phyloP scores from a whole-genome alignment of 2,888 invertebrate genomes.

The Drosophila peninsularis region DNA sequence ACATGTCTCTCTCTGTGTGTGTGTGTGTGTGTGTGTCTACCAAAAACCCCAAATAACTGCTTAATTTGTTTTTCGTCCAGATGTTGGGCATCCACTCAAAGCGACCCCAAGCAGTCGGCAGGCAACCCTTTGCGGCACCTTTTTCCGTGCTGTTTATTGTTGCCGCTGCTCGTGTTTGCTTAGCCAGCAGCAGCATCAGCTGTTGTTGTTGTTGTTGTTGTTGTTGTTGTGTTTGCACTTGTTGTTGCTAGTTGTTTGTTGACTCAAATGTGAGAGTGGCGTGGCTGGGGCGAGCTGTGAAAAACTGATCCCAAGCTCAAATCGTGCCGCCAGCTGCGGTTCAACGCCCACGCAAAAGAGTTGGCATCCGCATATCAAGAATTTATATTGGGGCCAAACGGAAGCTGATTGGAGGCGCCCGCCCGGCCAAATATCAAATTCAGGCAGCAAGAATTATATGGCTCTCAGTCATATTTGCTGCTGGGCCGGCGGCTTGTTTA shows the following conservation, averaged over 20 bases:
- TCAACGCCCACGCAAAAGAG: constrained; percentile 55
- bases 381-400: constrained; percentile 15
- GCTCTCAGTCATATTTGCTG: constrained; percentile 27
- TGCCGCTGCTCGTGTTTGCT: constrained; percentile 31
- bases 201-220: constrained; percentile 50
- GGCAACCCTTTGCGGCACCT: constrained; percentile 57
- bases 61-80: constrained; percentile 70
- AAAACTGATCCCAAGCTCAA: constrained; percentile 20
- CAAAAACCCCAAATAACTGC: constrained; percentile 73
- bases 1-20: constrained; percentile 7
- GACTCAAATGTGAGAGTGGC: constrained; percentile 45
- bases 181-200: constrained; percentile 22
- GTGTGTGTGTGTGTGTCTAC: constrained; percentile 17
- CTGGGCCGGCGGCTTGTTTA: constrained; percentile 59
- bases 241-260: constrained; percentile 77
- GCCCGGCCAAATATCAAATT: constrained; percentile 23
- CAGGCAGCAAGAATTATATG: constrained; percentile 55
- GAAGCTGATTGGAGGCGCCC: constrained; percentile 16
- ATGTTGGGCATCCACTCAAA: constrained; percentile 30
- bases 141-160: constrained; percentile 48
- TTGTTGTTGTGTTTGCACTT: constrained; percentile 50
- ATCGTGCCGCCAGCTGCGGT: constrained; percentile 52
- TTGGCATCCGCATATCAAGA: constrained; percentile 9
- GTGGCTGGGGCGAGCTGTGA: neutral
- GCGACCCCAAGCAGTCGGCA: constrained; percentile 22